Evolutionary conservation across 2,113 vertebrate genomes (phyloP).

Genomic region (Microtus pennsylvanicus): DNA sequence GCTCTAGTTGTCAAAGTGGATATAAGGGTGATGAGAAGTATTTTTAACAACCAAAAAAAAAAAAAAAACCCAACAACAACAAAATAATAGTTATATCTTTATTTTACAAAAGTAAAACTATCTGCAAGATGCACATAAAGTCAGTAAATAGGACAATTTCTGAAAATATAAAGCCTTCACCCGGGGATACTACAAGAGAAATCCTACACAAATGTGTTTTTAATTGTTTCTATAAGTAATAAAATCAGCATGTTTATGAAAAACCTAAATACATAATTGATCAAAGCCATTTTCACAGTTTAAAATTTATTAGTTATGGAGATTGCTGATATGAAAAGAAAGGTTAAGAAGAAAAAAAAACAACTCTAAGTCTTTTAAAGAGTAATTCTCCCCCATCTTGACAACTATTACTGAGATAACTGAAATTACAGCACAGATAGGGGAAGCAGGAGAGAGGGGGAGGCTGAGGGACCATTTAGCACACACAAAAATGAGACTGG

Average conservation of each 20-base stretch:
- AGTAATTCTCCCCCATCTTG: conserved; percentile 62
- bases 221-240: conserved; percentile 70
- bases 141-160: conserved; percentile 68
- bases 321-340: conserved; percentile 73
- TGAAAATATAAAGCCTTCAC: conserved; percentile 67
- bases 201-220: conserved; percentile 58
- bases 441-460: not conserved
- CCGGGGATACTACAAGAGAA: conserved; percentile 48
- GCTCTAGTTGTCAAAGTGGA: conserved; percentile 48
- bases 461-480: not conserved
- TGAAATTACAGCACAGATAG: conserved; percentile 22
- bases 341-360: conserved; percentile 54
- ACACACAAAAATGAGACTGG: not conserved
- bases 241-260: conserved; percentile 78
- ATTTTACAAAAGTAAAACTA: conserved; percentile 62
- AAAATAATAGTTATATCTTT: conserved; percentile 44
- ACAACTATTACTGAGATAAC: conserved; percentile 46
- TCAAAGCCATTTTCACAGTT: conserved; percentile 82
- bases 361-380: conserved; percentile 14
- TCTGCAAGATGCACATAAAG: conserved; percentile 69
- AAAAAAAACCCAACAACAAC: not conserved
- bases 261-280: conserved; percentile 82
- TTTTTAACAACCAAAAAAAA: conserved; percentile 8
- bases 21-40: conserved; percentile 10
- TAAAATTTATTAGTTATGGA: conserved; percentile 80